Conservation (phyloP, 2,113 vertebrate genomes). For the Malurus alboscapulatus region DNA sequence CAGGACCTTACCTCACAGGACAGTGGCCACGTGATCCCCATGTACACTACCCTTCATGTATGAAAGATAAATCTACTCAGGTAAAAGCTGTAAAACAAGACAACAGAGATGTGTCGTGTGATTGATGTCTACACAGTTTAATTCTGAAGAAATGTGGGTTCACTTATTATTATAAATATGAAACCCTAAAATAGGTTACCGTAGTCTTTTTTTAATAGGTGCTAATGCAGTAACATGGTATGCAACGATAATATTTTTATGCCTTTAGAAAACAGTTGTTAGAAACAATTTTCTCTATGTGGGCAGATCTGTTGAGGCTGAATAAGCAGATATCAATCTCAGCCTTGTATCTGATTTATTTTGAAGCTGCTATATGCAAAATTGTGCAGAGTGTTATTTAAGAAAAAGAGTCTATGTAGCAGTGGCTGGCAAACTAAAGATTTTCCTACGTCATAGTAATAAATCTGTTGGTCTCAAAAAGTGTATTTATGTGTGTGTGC, state of each 20-base stretch:
- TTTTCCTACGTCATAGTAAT: not conserved
- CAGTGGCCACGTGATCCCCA: conserved; percentile 96
- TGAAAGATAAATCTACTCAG: conserved; percentile 98
- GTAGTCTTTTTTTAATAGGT: not conserved
- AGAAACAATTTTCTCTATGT: not conserved
- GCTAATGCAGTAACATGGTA: not conserved
- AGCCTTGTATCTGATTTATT: not conserved
- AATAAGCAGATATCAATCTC: not conserved
- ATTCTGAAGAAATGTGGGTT: not conserved
- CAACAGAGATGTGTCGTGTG: not conserved
- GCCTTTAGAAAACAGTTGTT: not conserved
- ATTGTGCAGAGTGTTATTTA: not conserved
- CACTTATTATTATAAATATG: not conserved
- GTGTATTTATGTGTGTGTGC: not conserved
- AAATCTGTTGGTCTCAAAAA: not conserved
- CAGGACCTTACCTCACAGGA: conserved; percentile 94
- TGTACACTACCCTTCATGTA: conserved; percentile 88
- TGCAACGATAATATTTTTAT: not conserved
- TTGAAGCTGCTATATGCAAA: not conserved
- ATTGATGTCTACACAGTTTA: not conserved
- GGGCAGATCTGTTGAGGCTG: not conserved
- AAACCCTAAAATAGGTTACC: not conserved
- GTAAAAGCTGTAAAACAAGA: conserved; percentile 70
- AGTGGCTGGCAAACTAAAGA: not conserved
- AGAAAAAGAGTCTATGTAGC: not conserved